phyloP scores from a whole-genome alignment of 2,888 invertebrate species.

The Mesochorus sp. region DNA sequence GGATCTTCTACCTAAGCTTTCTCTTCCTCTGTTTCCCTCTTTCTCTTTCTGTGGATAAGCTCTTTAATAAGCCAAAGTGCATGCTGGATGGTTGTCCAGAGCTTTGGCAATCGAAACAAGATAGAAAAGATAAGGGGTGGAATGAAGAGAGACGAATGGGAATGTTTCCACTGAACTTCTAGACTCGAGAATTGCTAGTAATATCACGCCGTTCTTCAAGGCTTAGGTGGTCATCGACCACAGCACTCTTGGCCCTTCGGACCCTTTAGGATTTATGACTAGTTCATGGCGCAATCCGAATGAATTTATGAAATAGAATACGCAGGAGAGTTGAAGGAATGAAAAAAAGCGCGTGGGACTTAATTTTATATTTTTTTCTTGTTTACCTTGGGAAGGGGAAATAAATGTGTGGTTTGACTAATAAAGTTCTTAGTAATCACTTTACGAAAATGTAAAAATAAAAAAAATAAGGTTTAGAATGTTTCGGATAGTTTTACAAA shows the following conservation, averaged over 20 bases:
- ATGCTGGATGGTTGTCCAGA: slow-evolving; percentile 74
- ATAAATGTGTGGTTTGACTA: neutral
- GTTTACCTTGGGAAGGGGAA: neutral
- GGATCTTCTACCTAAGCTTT: neutral
- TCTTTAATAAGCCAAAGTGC: slow-evolving; percentile 81
- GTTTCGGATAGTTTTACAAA: too few species aligned
- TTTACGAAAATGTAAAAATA: neutral
- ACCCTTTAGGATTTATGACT: slow-evolving; percentile 16
- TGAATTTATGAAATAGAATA: slow-evolving; percentile 2
- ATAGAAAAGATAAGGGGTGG: slow-evolving; percentile 10
- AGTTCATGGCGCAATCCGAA: neutral
- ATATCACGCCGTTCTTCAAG: slow-evolving; percentile 5
- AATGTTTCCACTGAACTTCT: slow-evolving; percentile 19
- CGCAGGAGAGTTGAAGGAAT: neutral
- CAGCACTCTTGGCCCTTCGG: slow-evolving; percentile 16
- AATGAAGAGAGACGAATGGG: slow-evolving; percentile 4
- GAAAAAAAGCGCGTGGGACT: neutral
- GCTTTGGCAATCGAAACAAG: slow-evolving; percentile 32
- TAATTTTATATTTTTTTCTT: neutral
- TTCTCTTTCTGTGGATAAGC: slow-evolving; percentile 65
- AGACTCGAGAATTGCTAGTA: neutral
- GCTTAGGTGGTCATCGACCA: slow-evolving; percentile 14
- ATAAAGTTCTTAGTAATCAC: neutral
- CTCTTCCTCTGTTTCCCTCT: neutral
- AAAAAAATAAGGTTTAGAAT: neutral